Percentiles rank a stretch among this genome's conserved stretches.
phyloP scores from a whole-genome alignment of 2,797 vertebrate species.

The Sciaenops ocellatus region DNA sequence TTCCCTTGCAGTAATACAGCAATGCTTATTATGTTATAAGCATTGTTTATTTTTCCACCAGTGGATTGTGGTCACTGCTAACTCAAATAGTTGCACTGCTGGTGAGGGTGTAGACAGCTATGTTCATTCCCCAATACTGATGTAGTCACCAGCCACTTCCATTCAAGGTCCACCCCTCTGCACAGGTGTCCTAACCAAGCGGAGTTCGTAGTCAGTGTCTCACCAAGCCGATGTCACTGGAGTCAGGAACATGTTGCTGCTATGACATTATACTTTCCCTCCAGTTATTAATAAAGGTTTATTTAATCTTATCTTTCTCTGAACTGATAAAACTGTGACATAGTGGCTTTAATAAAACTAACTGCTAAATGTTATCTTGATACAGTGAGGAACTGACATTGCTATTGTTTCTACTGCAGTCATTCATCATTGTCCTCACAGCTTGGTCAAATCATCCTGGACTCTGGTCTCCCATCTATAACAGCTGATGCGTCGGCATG shows the following conservation, averaged over 20 bases:
- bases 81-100: not conserved
- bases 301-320: too few relatives aligned
- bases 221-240: not conserved
- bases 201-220: too few relatives aligned
- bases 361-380: not conserved
- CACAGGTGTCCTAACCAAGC: too few relatives aligned
- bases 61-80: not conserved
- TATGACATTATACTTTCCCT: too few relatives aligned
- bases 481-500: constrained; percentile 44
- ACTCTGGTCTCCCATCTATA: constrained; percentile 8
- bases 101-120: not conserved
- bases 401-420: not conserved
- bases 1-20: not conserved
- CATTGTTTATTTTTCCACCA: not conserved
- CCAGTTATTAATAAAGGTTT: too few relatives aligned
- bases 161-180: not conserved
- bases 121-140: too few relatives aligned
- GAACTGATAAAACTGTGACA: too few relatives aligned
- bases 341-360: too few relatives aligned
- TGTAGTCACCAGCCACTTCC: not conserved
- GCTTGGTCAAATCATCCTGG: constrained; percentile 28
- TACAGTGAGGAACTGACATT: not conserved
- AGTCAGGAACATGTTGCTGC: not conserved
- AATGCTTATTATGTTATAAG: not conserved
- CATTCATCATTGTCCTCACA: constrained; percentile 17